Conservation (phyloP, 2,797 vertebrate species). For the Etheostoma perlongum region DNA sequence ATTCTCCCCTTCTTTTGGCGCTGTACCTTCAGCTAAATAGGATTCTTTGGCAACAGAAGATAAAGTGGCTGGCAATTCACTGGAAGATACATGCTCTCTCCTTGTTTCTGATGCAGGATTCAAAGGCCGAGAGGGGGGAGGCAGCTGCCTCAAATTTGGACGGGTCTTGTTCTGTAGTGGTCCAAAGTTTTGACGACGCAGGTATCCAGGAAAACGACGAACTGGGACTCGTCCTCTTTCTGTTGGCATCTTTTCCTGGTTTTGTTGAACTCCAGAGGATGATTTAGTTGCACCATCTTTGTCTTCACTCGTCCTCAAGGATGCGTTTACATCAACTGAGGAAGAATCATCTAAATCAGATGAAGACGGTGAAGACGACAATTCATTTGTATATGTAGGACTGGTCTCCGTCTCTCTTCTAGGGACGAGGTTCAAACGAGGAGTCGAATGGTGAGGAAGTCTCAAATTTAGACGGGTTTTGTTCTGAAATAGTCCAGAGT, state of each 20-base stretch:
- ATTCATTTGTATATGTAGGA: conserved; percentile 7
- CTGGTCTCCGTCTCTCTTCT: conserved; percentile 16
- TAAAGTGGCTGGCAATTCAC: conserved; percentile 1
- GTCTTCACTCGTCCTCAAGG: neutral
- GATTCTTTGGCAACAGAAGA: conserved; percentile 5
- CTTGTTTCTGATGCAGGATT: conserved; percentile 13
- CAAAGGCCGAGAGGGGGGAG: conserved; percentile 15
- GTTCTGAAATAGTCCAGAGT: conserved; percentile 36
- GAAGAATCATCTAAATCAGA: conserved; percentile 41
- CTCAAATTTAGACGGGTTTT: conserved; percentile 38
- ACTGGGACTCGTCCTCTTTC: conserved; percentile 16
- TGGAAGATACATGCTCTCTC: conserved; percentile 7
- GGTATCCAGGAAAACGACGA: conserved; percentile 2
- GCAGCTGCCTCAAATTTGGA: conserved; percentile 4
- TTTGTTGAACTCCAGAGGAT: conserved; percentile 22
- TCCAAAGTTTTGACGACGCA: conserved; percentile 31
- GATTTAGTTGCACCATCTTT: neutral
- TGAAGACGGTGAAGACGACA: conserved; percentile 21
- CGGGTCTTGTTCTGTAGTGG: conserved; percentile 54
- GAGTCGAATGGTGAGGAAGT: conserved; percentile 1
- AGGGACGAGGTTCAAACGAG: conserved; percentile 8
- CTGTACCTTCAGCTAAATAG: neutral
- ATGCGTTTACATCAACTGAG: conserved; percentile 1
- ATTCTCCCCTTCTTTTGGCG: neutral
- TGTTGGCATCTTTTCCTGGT: conserved; percentile 21